Base-by-base conservation (phyloP, 2,113 vertebrate genomes). In the Glaucomys volans region DNA sequence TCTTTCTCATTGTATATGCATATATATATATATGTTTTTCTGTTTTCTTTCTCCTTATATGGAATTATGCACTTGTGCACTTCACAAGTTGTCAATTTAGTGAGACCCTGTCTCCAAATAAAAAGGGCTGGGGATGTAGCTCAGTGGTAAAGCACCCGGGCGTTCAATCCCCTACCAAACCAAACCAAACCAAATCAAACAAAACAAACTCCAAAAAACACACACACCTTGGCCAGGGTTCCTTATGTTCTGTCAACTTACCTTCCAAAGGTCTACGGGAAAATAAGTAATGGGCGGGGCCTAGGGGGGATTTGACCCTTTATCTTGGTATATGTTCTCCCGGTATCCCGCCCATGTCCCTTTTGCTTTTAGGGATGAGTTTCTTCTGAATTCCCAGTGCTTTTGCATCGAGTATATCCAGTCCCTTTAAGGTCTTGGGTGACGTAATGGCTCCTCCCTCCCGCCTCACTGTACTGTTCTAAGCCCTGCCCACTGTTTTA, bases 381-480 rank as follows among this genome's bases (percentile, higher is more conserved):
- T 75, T 82, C 8, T 77, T 64, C 74, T 50, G 47, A 88, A 93
- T 71, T 90, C 71, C 69, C 76, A 75, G 2, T 20, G 42, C 35
- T 75, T 71, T 72, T 52, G 62, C 30, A 5, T 4, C 22, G 35
- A 64, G 10, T n/a, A 17, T 7, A n/a, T 67, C 75, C 12, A 17
- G 64, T 75, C 44, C 47, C 76, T 92, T 98, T 95, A 90, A 96
- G 9, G 76, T 7, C n/a, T 90, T 17, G 8, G 40, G n/a, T 71
- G 85, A 85, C 16, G n/a, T 52, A 66, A 84, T 40, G 62, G 6
- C 6, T 32, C 71, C 81, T 6, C 47, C 57, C 5, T 8, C 81
- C 79, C 30, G 1, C 62, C 54, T 62, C 17, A 30, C 67, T 6
- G 2, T 28, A 2, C 18, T 4, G 6, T 47, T 76, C 40, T 22